phyloP scores from a whole-genome alignment of 2,888 invertebrate genomes.

The Stenotaenia linearis region DNA sequence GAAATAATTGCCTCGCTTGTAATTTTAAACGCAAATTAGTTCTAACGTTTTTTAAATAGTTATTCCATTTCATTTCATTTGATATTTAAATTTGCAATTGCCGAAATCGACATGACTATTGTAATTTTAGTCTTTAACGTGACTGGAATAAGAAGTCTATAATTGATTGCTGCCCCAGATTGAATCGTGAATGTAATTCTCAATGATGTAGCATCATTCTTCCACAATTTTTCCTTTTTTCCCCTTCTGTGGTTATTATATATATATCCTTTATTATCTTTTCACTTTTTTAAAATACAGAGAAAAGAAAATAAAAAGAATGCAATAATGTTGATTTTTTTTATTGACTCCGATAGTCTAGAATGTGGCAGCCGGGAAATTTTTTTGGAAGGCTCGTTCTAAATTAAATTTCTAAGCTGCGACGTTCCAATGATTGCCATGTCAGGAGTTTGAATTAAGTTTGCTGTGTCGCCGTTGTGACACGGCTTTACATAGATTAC shows the following conservation, averaged over 20 bases:
- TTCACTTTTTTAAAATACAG: too few relatives aligned
- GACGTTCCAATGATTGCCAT: conserved; percentile 9
- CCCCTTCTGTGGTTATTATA: neutral
- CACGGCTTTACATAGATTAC: neutral
- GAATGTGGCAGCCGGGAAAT: neutral
- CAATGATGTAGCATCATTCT: neutral
- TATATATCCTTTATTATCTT: neutral
- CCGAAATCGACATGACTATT: too few relatives aligned
- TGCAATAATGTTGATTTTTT: neutral
- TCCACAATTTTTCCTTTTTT: neutral
- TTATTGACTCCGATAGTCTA: neutral
- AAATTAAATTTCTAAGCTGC: neutral
- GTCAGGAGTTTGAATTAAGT: conserved; percentile 9
- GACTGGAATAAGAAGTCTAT: neutral
- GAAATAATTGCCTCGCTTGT: too few relatives aligned
- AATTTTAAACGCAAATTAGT: too few relatives aligned
- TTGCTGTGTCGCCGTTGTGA: neutral
- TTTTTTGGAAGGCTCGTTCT: neutral
- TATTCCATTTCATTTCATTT: too few relatives aligned
- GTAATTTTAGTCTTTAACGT: neutral
- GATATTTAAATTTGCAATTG: too few relatives aligned
- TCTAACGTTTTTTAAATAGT: too few relatives aligned
- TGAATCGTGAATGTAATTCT: neutral
- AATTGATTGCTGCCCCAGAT: neutral
- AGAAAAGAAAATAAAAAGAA: neutral